Evolutionary conservation across 2,797 vertebrate genomes (phyloP).

Genomic region (Chelon auratus): DNA sequence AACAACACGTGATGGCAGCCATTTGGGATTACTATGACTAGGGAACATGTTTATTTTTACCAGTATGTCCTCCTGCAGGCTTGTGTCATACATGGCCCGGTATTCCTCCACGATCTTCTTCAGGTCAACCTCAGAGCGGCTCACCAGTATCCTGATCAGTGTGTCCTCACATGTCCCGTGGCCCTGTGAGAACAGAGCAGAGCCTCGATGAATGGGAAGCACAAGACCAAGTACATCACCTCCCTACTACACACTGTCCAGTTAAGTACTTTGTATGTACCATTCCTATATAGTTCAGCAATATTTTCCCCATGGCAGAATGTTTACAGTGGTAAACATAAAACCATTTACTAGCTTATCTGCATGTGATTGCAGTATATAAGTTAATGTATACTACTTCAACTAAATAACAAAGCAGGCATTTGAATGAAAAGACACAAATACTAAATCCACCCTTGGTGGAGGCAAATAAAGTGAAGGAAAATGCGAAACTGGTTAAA

Average conservation of each 20-base stretch:
- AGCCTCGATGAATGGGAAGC: neutral
- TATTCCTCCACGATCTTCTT: constrained; percentile 89
- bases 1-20: neutral
- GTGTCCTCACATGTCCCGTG: constrained; percentile 82
- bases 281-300: neutral
- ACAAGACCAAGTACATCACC: no score
- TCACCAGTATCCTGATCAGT: constrained; percentile 90
- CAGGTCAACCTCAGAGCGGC: constrained; percentile 92
- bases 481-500: no score
- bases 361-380: no score
- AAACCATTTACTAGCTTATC: no score
- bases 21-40: neutral
- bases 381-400: no score
- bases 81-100: constrained; percentile 79
- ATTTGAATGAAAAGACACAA: no score
- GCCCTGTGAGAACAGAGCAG: constrained; percentile 76
- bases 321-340: neutral
- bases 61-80: constrained; percentile 86
- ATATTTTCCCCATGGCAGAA: neutral
- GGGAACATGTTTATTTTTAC: constrained; percentile 70
- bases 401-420: no score
- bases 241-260: no score
- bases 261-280: no score
- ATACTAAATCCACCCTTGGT: no score
- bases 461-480: no score